phyloP scores from a whole-genome alignment of 2,888 invertebrate species.

The Steinernema carpocapsae region DNA sequence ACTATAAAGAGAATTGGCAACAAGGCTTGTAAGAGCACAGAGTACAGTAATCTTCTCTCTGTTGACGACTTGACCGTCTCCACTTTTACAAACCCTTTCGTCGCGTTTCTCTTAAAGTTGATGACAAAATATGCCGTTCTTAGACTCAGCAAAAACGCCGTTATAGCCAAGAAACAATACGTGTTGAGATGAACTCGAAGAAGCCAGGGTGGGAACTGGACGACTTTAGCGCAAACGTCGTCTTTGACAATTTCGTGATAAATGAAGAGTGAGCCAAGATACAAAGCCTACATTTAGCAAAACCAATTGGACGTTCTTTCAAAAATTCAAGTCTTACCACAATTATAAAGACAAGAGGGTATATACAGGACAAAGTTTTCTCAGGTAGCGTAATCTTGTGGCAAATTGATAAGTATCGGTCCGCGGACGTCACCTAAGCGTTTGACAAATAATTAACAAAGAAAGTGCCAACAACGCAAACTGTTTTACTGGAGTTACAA shows the following conservation, averaged over 20 bases:
- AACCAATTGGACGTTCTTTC: background rate
- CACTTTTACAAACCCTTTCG: background rate
- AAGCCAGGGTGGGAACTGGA: conserved; percentile 17
- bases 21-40: background rate
- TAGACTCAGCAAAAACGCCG: conserved; percentile 4
- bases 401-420: conserved; percentile 1
- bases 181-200: conserved; percentile 12
- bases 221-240: conserved; percentile 6
- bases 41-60: background rate
- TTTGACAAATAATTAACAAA: background rate
- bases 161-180: conserved; percentile 27
- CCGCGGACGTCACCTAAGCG: background rate
- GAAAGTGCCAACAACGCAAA: background rate
- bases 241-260: conserved; percentile 11
- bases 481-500: background rate
- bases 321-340: background rate
- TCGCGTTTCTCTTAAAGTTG: conserved; percentile 6
- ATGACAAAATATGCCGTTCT: conserved; percentile 8
- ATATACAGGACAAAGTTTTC: background rate
- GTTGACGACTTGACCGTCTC: background rate
- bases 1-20: conserved; percentile 22
- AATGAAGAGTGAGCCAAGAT: conserved; percentile 25
- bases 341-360: too few relatives aligned
- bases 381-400: background rate
- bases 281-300: background rate